Evolutionary conservation across 2,888 invertebrate genomes (phyloP).

Genomic region (Sinhomidia bicolor): DNA sequence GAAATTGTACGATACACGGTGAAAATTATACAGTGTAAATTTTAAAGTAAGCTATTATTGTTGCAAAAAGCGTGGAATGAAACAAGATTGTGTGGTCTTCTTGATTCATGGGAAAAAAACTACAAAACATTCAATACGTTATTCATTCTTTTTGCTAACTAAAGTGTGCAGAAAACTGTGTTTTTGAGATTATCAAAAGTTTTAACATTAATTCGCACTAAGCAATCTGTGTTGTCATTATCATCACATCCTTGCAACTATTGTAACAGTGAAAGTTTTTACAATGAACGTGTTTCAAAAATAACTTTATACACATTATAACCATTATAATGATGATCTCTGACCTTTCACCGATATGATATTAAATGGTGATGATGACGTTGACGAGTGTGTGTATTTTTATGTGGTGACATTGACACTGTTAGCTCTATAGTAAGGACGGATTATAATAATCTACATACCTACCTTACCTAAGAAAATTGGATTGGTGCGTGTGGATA

Average conservation of each 20-base stretch:
- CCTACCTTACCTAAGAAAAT: neutral
- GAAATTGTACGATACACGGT: neutral
- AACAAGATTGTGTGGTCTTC: no score
- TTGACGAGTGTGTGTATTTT: conserved; percentile 5
- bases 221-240: neutral
- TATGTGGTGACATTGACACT: conserved; percentile 41
- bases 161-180: neutral
- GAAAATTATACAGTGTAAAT: conserved; percentile 2
- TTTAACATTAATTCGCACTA: neutral
- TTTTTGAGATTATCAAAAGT: neutral
- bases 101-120: neutral
- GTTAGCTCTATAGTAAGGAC: conserved; percentile 21
- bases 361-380: neutral
- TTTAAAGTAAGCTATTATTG: neutral
- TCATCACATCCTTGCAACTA: neutral
- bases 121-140: no score
- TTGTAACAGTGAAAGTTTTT: neutral
- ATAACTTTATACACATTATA: neutral
- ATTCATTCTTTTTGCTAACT: no score
- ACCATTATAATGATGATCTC: neutral
- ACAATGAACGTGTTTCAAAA: neutral
- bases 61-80: neutral
- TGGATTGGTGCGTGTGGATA: conserved; percentile 2
- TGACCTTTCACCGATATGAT: conserved; percentile 35
- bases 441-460: conserved; percentile 4